phyloP scores from a whole-genome alignment of 2,888 invertebrate species.

The Thecocarcelia acutangulata region DNA sequence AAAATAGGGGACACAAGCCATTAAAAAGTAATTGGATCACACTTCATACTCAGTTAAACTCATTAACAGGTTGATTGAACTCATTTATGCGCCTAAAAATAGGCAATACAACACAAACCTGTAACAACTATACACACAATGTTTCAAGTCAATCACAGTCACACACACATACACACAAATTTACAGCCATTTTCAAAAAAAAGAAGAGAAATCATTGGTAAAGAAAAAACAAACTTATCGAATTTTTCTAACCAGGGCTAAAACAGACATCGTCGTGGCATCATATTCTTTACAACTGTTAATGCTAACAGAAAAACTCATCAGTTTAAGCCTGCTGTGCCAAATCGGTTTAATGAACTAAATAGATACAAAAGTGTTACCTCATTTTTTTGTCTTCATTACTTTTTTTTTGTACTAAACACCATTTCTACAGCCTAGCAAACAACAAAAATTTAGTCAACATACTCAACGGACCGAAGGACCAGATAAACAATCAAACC shows the following conservation, averaged over 20 bases:
- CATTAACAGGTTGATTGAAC: constrained; percentile 64
- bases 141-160: neutral
- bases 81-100: constrained; percentile 56
- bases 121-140: neutral
- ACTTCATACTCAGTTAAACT: constrained; percentile 60
- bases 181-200: neutral
- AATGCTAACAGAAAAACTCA: constrained; percentile 39
- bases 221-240: constrained; percentile 3
- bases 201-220: neutral
- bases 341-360: constrained; percentile 59
- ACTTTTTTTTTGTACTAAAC: constrained; percentile 16
- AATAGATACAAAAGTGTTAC: constrained; percentile 46
- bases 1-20: constrained; percentile 18
- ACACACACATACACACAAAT: neutral
- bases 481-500: constrained; percentile 35
- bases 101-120: constrained; percentile 43
- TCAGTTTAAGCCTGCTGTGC: constrained; percentile 51
- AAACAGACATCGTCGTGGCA: neutral
- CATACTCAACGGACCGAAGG: constrained; percentile 31
- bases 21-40: constrained; percentile 64
- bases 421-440: constrained; percentile 26
- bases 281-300: constrained; percentile 10
- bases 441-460: constrained; percentile 20
- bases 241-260: neutral
- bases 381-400: neutral